phyloP scores from a whole-genome alignment of 2,113 vertebrate genomes.

The Anguilla japonica region DNA sequence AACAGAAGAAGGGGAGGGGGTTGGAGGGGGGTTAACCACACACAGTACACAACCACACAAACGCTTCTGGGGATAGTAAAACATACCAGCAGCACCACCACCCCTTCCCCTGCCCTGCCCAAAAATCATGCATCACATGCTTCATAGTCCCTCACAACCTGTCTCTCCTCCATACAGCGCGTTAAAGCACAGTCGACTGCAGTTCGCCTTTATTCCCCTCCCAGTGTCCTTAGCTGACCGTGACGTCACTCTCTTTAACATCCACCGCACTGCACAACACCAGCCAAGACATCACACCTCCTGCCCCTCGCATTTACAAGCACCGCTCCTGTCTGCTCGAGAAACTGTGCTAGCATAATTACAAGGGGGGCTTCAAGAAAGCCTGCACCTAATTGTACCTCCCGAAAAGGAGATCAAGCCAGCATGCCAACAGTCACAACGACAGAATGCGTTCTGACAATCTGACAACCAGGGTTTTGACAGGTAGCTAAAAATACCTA shows the following conservation, averaged over 20 bases:
- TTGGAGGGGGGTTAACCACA: constrained; percentile 7
- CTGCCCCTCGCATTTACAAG: background rate
- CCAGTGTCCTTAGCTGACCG: background rate
- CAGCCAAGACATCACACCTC: background rate
- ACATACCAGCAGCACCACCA: background rate
- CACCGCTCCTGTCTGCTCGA: background rate
- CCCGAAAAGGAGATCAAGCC: background rate
- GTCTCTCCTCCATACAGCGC: background rate
- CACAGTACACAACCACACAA: background rate
- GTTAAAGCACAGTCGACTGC: background rate
- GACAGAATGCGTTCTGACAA: background rate
- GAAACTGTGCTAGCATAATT: background rate
- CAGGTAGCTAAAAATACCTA: background rate
- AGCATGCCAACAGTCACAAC: background rate
- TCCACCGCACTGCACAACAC: background rate
- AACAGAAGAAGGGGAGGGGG: constrained; percentile 66
- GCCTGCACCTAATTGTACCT: background rate
- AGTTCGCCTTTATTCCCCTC: background rate
- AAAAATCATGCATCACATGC: background rate
- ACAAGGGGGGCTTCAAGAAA: background rate
- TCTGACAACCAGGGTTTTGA: background rate
- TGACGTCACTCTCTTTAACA: background rate
- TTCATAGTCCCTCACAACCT: background rate
- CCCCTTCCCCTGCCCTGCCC: background rate
- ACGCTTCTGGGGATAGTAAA: background rate